Conservation (phyloP, 2,113 vertebrate species). For the Prolemur simus region DNA sequence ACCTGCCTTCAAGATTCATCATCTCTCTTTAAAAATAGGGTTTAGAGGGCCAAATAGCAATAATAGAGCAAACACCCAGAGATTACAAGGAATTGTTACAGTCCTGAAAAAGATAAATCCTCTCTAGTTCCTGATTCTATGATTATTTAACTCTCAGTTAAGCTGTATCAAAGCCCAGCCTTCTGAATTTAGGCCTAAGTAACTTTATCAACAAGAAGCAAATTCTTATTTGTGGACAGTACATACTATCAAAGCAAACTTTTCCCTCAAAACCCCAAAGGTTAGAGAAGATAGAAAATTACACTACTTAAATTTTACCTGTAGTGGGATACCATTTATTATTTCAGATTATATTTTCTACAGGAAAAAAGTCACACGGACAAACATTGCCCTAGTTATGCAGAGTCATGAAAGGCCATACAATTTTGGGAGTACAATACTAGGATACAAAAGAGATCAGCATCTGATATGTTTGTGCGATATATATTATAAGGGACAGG, state of each 20-base stretch:
- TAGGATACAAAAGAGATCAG: not conserved
- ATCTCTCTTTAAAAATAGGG: not conserved
- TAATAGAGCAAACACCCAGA: not conserved
- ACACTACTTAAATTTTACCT: not conserved
- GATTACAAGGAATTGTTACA: not conserved
- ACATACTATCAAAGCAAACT: not conserved
- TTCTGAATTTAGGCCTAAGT: not conserved
- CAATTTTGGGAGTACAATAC: not conserved
- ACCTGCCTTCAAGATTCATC: not conserved
- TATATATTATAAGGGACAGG: not conserved
- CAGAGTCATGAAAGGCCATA: not conserved
- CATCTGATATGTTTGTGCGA: not conserved
- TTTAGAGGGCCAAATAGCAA: not conserved
- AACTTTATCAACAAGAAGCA: not conserved
- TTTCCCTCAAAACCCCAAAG: slow-evolving; percentile 1
- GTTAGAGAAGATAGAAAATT: not conserved
- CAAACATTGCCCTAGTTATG: not conserved
- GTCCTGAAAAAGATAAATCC: not conserved
- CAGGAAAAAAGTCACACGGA: not conserved
- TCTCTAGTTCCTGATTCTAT: not conserved
- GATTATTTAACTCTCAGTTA: slow-evolving; percentile 26
- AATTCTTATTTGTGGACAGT: not conserved
- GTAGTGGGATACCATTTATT: not conserved
- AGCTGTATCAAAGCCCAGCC: not conserved
- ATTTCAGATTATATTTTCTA: slow-evolving; percentile 32